These are phyloP conservation scores for Tachuris rubrigastra DNA, from an alignment of 2,113 vertebrate genomes.

Conservation along the genomic window DNA sequence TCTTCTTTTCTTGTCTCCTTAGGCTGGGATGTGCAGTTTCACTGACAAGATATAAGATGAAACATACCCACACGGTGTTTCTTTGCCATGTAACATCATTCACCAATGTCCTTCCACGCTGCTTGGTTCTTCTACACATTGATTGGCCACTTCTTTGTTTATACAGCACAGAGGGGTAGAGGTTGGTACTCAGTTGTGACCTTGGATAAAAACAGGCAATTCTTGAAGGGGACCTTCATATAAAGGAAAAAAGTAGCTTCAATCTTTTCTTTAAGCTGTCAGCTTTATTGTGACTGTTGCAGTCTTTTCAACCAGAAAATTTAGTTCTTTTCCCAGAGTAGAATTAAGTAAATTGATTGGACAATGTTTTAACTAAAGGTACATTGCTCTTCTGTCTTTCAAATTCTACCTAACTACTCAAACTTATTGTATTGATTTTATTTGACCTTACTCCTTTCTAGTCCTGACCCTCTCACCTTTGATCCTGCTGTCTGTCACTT, in stretches of 20 bases:
- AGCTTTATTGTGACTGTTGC: background rate
- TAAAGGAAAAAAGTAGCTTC: background rate
- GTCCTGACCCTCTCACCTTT: background rate
- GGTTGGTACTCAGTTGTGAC: background rate
- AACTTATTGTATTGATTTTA: background rate
- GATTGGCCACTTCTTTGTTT: background rate
- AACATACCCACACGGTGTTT: background rate
- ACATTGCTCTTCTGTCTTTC: background rate
- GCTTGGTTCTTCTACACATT: background rate
- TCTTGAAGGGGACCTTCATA: background rate
- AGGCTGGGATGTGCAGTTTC: background rate
- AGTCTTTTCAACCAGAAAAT: background rate
- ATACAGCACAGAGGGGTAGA: background rate
- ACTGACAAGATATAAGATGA: background rate
- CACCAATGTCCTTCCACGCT: background rate
- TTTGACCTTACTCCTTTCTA: background rate
- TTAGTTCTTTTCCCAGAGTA: background rate
- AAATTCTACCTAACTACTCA: background rate
- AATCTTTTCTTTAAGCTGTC: background rate
- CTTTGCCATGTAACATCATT: background rate
- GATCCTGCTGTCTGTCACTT: background rate
- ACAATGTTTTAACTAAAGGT: background rate
- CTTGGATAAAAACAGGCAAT: background rate
- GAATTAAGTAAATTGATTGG: background rate
- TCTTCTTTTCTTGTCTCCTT: background rate